Percentiles rank a stretch among this genome's conserved stretches.
phyloP scores from a whole-genome alignment of 2,113 vertebrate genomes.

The Pterocles gutturalis region DNA sequence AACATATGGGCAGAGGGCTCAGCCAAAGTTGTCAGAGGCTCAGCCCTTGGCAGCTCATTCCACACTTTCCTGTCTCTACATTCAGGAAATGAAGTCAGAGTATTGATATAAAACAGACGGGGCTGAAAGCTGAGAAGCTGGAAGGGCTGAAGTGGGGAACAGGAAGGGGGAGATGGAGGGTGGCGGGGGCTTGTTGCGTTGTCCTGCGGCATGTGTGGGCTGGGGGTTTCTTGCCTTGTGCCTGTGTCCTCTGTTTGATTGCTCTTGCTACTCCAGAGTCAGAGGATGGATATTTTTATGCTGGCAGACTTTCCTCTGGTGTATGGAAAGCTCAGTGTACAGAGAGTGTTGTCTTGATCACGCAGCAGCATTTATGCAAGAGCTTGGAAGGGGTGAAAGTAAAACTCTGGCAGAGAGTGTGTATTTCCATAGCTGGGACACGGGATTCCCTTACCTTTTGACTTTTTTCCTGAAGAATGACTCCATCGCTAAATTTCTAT shows the following conservation, averaged over 20 bases:
- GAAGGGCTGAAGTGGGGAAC: not conserved
- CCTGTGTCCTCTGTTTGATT: not conserved
- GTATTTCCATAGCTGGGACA: not conserved
- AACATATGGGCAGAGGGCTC: slow-evolving; percentile 72
- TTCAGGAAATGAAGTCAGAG: slow-evolving; percentile 84
- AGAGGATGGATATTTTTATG: not conserved
- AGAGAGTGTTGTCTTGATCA: not conserved
- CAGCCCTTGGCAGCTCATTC: slow-evolving; percentile 53
- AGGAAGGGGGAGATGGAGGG: not conserved
- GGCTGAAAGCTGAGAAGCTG: slow-evolving; percentile 67
- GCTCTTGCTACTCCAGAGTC: not conserved
- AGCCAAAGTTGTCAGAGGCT: slow-evolving; percentile 73
- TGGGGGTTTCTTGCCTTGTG: not conserved
- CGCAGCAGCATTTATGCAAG: not conserved
- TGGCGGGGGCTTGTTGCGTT: not conserved
- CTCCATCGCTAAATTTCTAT: not conserved
- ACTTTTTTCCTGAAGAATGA: not conserved
- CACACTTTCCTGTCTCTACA: slow-evolving; percentile 68
- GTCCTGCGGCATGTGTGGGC: not conserved
- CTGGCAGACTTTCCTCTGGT: not conserved
- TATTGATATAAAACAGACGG: slow-evolving; percentile 75
- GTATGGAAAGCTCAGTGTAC: not conserved
- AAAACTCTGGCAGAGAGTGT: slow-evolving; percentile 1
- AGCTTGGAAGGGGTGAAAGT: slow-evolving; percentile 16
- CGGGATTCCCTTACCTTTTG: slow-evolving; percentile 21